These are phyloP conservation scores for Aricia agestis DNA, from an alignment of 1,140 invertebrate genomes.

Conservation along the genomic window DNA sequence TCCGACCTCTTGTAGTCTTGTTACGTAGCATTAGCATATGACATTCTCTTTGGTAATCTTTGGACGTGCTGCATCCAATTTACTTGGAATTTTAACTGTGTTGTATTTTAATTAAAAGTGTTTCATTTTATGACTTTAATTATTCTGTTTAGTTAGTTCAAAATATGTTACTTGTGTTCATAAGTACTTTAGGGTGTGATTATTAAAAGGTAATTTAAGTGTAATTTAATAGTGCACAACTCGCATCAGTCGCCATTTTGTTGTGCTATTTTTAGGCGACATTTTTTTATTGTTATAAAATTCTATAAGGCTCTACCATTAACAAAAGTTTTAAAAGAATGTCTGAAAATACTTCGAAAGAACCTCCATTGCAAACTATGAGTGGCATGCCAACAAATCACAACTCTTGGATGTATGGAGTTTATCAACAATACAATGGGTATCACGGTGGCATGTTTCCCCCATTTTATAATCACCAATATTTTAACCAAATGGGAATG, in stretches of 20 bases:
- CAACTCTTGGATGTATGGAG: slow-evolving; percentile 67
- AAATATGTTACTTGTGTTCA: not conserved
- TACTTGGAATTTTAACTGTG: not conserved
- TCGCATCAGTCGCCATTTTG: slow-evolving; percentile 37
- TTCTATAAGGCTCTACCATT: slow-evolving; percentile 18
- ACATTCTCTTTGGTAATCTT: too few relatives aligned
- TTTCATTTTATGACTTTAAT: not conserved
- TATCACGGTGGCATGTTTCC: slow-evolving; percentile 64
- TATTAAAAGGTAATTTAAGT: not conserved
- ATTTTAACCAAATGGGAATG: slow-evolving; percentile 62
- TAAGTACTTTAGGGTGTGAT: not conserved
- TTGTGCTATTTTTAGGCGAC: slow-evolving; percentile 27
- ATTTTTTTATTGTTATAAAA: slow-evolving; percentile 18
- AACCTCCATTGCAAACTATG: slow-evolving; percentile 68
- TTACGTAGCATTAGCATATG: too few relatives aligned
- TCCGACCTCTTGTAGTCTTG: too few relatives aligned
- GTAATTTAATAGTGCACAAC: not conserved
- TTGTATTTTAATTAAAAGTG: not conserved
- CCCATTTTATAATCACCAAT: slow-evolving; percentile 67
- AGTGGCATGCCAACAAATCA: slow-evolving; percentile 59
- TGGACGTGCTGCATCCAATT: not conserved
- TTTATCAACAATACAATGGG: slow-evolving; percentile 68
- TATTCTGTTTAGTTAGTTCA: not conserved
- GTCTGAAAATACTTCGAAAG: slow-evolving; percentile 62
- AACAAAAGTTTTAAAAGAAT: slow-evolving; percentile 32